These are phyloP conservation scores for Spheniscus humboldti DNA, from an alignment of 2,797 vertebrate genomes.

Conservation along the genomic window DNA sequence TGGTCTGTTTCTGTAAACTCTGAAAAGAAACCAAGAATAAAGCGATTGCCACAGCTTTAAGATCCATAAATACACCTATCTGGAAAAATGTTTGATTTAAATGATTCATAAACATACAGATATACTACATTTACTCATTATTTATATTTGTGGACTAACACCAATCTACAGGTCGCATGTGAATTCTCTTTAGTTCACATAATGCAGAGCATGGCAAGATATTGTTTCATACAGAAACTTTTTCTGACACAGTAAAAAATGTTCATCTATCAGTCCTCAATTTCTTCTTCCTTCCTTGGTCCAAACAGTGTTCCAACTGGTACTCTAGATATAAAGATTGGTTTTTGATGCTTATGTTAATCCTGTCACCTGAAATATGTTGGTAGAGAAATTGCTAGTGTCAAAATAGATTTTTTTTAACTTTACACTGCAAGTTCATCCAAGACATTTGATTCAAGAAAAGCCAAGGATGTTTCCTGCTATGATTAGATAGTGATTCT, in stretches of 20 bases:
- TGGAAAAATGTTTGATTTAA: not conserved
- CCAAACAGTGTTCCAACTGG: not conserved
- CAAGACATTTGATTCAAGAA: not conserved
- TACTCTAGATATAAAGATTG: not conserved
- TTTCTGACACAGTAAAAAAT: not conserved
- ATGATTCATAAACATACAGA: not conserved
- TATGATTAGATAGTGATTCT: not conserved
- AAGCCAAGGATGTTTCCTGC: not conserved
- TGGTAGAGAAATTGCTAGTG: not conserved
- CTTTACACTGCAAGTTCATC: not conserved
- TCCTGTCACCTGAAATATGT: not conserved
- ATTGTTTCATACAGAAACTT: not conserved
- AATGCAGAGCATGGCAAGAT: not conserved
- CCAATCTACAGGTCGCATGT: not conserved
- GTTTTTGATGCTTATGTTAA: not conserved
- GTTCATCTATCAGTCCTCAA: not conserved
- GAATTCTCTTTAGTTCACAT: not conserved
- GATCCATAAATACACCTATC: not conserved
- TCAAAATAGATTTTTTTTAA: not conserved
- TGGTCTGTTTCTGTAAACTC: not conserved
- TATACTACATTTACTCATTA: not conserved
- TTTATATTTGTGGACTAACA: not conserved
- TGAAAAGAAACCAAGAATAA: not conserved
- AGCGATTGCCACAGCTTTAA: not conserved
- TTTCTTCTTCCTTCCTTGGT: not conserved